Conservation (phyloP, 2,113 vertebrate species). For the Amblyopsis rosae region DNA sequence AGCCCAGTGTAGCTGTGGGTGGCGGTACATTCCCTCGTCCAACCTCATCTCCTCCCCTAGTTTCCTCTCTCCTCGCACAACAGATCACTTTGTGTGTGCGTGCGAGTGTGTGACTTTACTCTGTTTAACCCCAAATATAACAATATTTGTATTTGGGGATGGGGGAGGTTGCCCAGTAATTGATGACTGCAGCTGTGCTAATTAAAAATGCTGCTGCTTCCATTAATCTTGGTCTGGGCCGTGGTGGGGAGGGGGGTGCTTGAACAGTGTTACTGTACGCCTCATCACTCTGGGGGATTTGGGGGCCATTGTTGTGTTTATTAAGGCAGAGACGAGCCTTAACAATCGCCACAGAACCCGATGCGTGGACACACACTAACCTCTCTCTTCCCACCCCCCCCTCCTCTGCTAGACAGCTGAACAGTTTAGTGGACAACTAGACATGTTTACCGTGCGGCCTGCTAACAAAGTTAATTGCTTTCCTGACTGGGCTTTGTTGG, state of each 20-base stretch:
- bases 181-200: constrained; percentile 95
- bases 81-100: constrained; percentile 82
- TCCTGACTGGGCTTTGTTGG: constrained; percentile 56
- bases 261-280: constrained; percentile 60
- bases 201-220: constrained; percentile 95
- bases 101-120: constrained; percentile 59
- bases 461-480: constrained; percentile 67
- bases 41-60: constrained; percentile 68
- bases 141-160: constrained; percentile 95
- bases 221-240: constrained; percentile 95
- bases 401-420: constrained; percentile 24
- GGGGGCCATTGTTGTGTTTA: constrained; percentile 70
- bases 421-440: constrained; percentile 56
- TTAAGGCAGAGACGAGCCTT: constrained; percentile 65
- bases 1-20: too few species aligned
- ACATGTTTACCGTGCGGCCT: constrained; percentile 54
- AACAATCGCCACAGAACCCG: constrained; percentile 72
- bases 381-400: constrained; percentile 9
- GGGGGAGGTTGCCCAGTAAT: constrained; percentile 82
- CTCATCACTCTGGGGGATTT: constrained; percentile 76
- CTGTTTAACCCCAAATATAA: constrained; percentile 91
- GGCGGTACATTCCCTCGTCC: too few species aligned
- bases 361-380: neutral
- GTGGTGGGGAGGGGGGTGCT: constrained; percentile 44
- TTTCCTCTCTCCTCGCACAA: constrained; percentile 69